A percentile compares a stretch with the other conserved stretches of the same genome.
Conservation (phyloP, 2,113 vertebrate species). For the Nesogale talazaci region DNA sequence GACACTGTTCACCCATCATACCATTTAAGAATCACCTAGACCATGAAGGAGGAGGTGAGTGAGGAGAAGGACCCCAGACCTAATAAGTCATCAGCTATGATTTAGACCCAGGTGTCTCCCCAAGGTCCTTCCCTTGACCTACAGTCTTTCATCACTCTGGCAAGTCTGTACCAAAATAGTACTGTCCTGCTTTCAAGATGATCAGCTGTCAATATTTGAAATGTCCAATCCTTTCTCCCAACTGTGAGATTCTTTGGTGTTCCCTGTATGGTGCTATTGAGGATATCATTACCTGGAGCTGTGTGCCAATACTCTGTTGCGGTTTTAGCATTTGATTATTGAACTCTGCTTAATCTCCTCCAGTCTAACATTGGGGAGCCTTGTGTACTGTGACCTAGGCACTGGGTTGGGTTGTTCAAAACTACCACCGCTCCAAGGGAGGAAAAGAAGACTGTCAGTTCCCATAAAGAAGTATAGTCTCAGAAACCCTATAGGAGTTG, state of each 20-base stretch:
- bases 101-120: neutral
- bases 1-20: no score
- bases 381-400: no score
- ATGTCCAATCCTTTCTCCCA: rapidly evolving
- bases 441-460: no score
- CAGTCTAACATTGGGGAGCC: neutral
- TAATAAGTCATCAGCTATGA: neutral
- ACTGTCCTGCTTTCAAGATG: rapidly evolving
- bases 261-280: neutral
- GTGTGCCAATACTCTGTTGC: neutral
- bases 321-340: neutral
- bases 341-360: rapidly evolving
- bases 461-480: no score
- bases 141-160: rapidly evolving
- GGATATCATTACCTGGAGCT: neutral
- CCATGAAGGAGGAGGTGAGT: no score
- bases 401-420: no score
- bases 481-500: no score
- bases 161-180: neutral
- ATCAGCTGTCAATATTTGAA: rapidly evolving
- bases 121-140: neutral
- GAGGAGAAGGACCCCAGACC: neutral
- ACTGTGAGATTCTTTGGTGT: neutral
- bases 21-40: no score
- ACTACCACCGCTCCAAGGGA: no score